Conservation (phyloP, 2,113 vertebrate species). For the Thamnophis sirtalis region DNA sequence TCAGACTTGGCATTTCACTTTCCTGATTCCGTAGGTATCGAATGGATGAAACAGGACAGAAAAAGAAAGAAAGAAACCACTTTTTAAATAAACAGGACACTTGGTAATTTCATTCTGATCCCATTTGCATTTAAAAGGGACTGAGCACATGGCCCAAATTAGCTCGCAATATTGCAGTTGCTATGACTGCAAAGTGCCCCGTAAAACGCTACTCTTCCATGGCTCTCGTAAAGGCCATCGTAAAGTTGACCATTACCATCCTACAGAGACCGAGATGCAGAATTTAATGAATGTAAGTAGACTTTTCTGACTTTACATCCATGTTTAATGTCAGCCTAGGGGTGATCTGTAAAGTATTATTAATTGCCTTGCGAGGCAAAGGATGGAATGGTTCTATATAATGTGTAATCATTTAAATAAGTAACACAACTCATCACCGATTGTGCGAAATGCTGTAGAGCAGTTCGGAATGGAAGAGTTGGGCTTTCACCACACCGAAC, state of each 20-base stretch:
- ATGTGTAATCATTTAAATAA: slow-evolving; percentile 43
- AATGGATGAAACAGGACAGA: neutral
- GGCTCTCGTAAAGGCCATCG: slow-evolving; percentile 31
- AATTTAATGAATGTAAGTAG: slow-evolving; percentile 56
- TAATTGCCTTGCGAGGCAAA: slow-evolving; percentile 54
- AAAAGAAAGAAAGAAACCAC: neutral
- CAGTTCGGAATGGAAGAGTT: neutral
- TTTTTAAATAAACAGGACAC: neutral
- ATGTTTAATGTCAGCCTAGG: slow-evolving; percentile 56
- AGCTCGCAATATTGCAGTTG: neutral
- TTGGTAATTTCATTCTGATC: neutral
- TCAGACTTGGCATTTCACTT: neutral
- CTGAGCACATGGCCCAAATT: neutral
- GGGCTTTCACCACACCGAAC: neutral
- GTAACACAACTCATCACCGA: slow-evolving; percentile 46
- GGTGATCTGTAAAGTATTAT: slow-evolving; percentile 50
- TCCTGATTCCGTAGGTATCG: neutral
- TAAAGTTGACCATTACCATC: slow-evolving; percentile 36
- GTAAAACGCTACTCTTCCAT: neutral
- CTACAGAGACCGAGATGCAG: slow-evolving; percentile 29
- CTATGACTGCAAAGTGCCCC: neutral
- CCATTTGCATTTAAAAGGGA: neutral
- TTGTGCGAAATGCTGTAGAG: slow-evolving; percentile 5
- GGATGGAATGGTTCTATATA: slow-evolving; percentile 46
- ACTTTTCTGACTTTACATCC: slow-evolving; percentile 51